These are phyloP conservation scores for Steinernema feltiae DNA, from an alignment of 1,140 invertebrate genomes.

Conservation along the genomic window DNA sequence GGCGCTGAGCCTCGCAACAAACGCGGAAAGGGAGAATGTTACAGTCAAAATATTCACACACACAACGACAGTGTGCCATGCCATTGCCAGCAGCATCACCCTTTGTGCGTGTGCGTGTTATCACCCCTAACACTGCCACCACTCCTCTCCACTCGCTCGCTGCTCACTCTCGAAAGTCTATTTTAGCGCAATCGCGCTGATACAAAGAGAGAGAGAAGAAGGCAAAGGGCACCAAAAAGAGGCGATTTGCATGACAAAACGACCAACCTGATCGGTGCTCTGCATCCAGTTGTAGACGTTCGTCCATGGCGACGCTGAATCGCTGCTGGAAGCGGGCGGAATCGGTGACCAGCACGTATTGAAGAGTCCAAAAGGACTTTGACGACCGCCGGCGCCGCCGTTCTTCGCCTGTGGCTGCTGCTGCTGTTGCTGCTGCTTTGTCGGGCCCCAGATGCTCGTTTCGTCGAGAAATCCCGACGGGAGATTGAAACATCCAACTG, in stretches of 20 bases:
- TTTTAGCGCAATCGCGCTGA: neutral
- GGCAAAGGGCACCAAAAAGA: slow-evolving; percentile 13
- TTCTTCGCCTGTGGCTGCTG: neutral
- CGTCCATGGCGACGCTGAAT: slow-evolving; percentile 19
- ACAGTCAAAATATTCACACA: neutral
- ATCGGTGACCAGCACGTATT: neutral
- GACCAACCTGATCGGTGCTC: slow-evolving; percentile 21
- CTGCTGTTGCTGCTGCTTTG: neutral
- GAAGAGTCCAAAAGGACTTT: neutral
- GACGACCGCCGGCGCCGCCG: neutral
- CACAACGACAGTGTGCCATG: neutral
- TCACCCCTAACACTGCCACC: too few species aligned
- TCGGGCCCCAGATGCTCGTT: slow-evolving; percentile 2
- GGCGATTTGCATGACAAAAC: neutral
- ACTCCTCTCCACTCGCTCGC: neutral
- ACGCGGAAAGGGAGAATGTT: neutral
- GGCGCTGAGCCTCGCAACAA: neutral
- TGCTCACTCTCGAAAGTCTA: too few species aligned
- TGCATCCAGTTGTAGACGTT: slow-evolving; percentile 40
- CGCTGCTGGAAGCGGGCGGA: neutral
- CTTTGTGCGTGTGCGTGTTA: too few species aligned
- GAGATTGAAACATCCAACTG: neutral
- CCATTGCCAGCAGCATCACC: too few species aligned
- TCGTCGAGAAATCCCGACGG: neutral
- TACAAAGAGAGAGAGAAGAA: neutral